phyloP scores from a whole-genome alignment of 2,888 invertebrate genomes.

The Scrobipalpa costella region DNA sequence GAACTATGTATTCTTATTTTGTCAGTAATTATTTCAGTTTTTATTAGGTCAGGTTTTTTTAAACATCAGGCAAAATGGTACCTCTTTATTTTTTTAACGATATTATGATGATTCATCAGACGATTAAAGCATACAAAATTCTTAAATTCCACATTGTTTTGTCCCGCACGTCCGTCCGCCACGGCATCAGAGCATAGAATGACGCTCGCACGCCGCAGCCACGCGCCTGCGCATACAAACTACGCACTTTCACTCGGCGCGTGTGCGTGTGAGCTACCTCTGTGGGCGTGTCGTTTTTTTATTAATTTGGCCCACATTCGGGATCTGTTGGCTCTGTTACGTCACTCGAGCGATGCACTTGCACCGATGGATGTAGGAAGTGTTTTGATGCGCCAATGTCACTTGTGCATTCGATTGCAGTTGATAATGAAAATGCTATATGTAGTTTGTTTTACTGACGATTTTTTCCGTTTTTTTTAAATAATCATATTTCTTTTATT shows the following conservation, averaged over 20 bases:
- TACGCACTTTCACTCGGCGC: slow-evolving; percentile 65
- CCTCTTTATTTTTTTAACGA: too few species aligned
- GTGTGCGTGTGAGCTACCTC: slow-evolving; percentile 41
- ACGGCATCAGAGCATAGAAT: slow-evolving; percentile 48
- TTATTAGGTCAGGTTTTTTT: too few species aligned
- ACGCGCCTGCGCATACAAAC: slow-evolving; percentile 38
- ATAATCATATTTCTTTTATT: too few species aligned
- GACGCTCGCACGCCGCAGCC: slow-evolving; percentile 39
- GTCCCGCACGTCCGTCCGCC: slow-evolving; percentile 38
- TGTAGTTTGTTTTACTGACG: not conserved
- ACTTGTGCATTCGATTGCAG: slow-evolving; percentile 18
- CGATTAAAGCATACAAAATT: too few species aligned
- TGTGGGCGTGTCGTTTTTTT: slow-evolving; percentile 63
- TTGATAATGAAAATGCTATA: not conserved
- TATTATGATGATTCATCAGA: too few species aligned
- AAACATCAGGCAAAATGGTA: too few species aligned
- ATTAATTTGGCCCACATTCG: slow-evolving; percentile 74
- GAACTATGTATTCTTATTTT: too few species aligned
- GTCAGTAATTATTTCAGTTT: too few species aligned
- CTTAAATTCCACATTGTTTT: not conserved
- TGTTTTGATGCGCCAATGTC: slow-evolving; percentile 51
- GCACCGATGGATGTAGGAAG: slow-evolving; percentile 56
- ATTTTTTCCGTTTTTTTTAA: too few species aligned
- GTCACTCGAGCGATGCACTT: slow-evolving; percentile 50
- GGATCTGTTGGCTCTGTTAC: slow-evolving; percentile 65